These are phyloP conservation scores for Meriones psammophilus DNA, from an alignment of 2,797 vertebrate species.

Conservation along the genomic window DNA sequence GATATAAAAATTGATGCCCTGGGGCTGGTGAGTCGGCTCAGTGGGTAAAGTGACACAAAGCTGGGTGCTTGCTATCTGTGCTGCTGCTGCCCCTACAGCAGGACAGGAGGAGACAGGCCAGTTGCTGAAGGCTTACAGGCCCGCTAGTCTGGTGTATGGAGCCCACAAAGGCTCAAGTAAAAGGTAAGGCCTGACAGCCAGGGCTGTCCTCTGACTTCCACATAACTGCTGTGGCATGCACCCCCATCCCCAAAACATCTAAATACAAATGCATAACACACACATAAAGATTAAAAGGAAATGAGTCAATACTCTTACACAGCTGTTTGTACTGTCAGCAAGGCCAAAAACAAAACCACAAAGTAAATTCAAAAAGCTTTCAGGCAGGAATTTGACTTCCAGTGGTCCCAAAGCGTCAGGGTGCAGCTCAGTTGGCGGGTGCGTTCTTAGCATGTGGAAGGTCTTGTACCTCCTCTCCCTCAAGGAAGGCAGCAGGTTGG, in stretches of 20 bases:
- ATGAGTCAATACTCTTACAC: background rate
- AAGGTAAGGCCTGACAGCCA: background rate
- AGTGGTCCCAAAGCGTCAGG: background rate
- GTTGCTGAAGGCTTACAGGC: background rate
- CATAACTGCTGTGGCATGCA: background rate
- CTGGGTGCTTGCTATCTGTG: no score
- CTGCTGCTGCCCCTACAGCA: background rate
- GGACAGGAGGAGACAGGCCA: no score
- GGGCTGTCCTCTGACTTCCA: background rate
- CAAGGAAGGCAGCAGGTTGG: background rate
- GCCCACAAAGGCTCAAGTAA: background rate
- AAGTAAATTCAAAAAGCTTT: background rate
- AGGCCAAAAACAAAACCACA: background rate
- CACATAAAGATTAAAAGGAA: background rate
- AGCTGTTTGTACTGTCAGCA: conserved; percentile 1
- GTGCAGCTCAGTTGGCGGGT: background rate
- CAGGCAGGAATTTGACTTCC: conserved; percentile 59
- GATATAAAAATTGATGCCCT: background rate
- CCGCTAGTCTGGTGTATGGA: background rate
- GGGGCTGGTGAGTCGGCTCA: background rate
- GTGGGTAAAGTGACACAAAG: background rate
- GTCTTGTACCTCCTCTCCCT: background rate
- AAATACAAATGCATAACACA: background rate
- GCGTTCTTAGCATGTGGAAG: no score
- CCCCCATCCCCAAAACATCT: no score